phyloP scores from a whole-genome alignment of 2,797 vertebrate genomes.

The Ficedula albicollis region DNA sequence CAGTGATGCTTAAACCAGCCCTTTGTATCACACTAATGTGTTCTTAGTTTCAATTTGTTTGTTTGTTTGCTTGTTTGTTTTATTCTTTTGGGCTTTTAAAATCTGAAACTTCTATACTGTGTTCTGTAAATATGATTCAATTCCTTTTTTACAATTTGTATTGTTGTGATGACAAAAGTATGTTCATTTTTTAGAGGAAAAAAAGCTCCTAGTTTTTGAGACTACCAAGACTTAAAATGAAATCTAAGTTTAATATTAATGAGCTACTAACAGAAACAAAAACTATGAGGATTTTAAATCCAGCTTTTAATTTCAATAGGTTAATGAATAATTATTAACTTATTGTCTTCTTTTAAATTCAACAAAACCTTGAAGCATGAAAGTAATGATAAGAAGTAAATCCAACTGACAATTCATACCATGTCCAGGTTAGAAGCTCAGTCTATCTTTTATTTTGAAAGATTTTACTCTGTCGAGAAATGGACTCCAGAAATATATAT shows the following conservation, averaged over 20 bases:
- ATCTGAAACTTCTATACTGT: background rate
- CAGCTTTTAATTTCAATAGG: background rate
- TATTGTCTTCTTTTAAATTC: background rate
- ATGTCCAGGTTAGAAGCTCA: background rate
- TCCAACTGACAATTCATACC: background rate
- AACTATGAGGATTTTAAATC: background rate
- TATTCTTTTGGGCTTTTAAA: background rate
- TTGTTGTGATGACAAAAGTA: background rate
- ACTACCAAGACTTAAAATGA: background rate
- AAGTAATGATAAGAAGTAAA: background rate
- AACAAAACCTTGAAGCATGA: background rate
- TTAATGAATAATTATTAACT: background rate
- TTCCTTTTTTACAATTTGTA: background rate
- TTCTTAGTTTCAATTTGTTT: background rate
- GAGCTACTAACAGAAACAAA: background rate
- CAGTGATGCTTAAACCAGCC: background rate
- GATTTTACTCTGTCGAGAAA: background rate
- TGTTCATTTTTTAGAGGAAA: background rate
- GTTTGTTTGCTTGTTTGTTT: background rate
- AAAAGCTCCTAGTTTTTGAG: background rate
- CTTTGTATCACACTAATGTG: fast-evolving
- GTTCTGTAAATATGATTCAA: background rate
- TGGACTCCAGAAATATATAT: background rate
- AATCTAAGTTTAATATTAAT: background rate
- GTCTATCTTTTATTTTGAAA: background rate